phyloP scores from a whole-genome alignment of 2,888 invertebrate genomes.

The Epistrophe grossulariae region DNA sequence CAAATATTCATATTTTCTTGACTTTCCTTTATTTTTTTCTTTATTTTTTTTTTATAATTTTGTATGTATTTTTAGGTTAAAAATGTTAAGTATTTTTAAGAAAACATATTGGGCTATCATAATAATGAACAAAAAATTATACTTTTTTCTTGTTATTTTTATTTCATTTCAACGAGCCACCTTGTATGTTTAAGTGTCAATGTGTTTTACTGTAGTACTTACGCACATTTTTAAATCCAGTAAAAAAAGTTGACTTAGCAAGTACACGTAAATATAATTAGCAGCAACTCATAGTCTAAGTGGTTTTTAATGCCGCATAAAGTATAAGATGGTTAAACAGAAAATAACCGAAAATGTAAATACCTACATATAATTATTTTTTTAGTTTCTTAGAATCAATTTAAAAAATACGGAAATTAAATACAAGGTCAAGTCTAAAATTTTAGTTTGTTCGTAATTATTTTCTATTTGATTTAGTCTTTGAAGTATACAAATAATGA shows the following conservation, averaged over 20 bases:
- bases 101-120: no score
- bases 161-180: background rate
- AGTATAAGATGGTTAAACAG: conserved; percentile 22
- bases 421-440: conserved; percentile 38
- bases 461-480: conserved; percentile 16
- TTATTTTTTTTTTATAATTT: no score
- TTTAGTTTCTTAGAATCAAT: conserved; percentile 13
- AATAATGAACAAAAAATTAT: no score
- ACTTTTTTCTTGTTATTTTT: background rate
- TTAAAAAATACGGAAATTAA: conserved; percentile 24
- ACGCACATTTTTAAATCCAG: conserved; percentile 22
- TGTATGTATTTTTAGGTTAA: no score
- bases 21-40: no score
- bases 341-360: conserved; percentile 2
- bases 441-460: conserved; percentile 19
- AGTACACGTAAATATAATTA: conserved; percentile 41
- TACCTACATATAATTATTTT: conserved; percentile 22
- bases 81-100: no score
- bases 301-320: conserved; percentile 26
- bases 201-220: background rate
- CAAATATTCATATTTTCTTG: no score
- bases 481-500: conserved; percentile 1
- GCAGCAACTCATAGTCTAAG: conserved; percentile 22
- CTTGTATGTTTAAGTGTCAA: conserved; percentile 9
- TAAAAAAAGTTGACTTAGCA: conserved; percentile 23